Evolutionary conservation across 2,797 vertebrate genomes (phyloP).

Genomic region (Glyptemys insculpta): DNA sequence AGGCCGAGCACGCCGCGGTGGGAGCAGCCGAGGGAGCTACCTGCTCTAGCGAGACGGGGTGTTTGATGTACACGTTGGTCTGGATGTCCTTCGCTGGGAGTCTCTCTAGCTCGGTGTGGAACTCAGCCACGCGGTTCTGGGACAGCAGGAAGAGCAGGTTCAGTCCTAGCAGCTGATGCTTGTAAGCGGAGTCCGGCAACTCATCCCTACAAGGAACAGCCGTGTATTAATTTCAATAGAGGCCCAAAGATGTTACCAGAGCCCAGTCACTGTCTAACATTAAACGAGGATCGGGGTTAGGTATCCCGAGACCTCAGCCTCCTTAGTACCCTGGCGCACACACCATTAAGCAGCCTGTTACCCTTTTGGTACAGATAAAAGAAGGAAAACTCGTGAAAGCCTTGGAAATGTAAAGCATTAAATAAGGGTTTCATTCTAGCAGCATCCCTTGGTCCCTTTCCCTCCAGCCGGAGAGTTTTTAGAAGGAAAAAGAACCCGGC

Average conservation of each 20-base stretch:
- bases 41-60: conserved; percentile 95
- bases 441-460: no score
- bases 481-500: no score
- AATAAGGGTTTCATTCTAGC: background rate
- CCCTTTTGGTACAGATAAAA: background rate
- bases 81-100: conserved; percentile 93
- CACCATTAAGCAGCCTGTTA: background rate
- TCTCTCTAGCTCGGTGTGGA: conserved; percentile 95
- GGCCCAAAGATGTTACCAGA: background rate
- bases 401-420: background rate
- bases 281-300: no score
- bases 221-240: background rate
- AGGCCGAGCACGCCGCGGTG: background rate
- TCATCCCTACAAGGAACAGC: conserved; percentile 83
- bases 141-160: conserved; percentile 97
- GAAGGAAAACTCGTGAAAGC: background rate
- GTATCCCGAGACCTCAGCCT: no score
- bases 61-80: conserved; percentile 94
- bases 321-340: no score
- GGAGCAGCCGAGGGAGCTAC: conserved; percentile 67
- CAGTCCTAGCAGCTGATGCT: conserved; percentile 94
- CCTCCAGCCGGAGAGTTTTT: no score
- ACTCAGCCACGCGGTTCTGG: conserved; percentile 96
- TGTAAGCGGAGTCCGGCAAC: conserved; percentile 92
- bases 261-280: background rate